These are phyloP conservation scores for Rissa tridactyla DNA, from an alignment of 2,113 vertebrate species.

Conservation along the genomic window DNA sequence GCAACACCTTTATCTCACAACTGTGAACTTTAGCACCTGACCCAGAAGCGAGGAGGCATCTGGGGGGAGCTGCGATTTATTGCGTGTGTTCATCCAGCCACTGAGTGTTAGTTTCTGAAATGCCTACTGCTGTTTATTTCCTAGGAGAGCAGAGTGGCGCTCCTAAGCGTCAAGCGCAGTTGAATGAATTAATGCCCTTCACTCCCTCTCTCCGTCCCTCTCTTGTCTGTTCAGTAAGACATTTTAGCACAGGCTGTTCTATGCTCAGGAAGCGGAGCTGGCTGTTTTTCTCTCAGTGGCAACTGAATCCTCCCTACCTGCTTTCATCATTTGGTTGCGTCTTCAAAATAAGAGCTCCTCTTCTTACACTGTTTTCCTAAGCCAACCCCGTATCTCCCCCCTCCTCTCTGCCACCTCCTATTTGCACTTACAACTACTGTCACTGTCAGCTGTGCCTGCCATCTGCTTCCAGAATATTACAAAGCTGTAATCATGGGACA, in stretches of 20 bases:
- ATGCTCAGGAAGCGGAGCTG: neutral
- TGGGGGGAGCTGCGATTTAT: neutral
- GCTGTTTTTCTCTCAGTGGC: neutral
- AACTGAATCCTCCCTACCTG: neutral
- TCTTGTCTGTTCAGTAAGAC: neutral
- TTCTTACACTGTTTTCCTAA: neutral
- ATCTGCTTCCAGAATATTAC: slow-evolving; percentile 75
- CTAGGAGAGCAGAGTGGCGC: neutral
- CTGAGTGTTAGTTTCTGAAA: neutral
- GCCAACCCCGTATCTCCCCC: neutral
- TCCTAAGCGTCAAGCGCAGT: slow-evolving; percentile 2
- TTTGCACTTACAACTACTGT: slow-evolving; percentile 28
- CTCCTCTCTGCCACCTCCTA: slow-evolving; percentile 56
- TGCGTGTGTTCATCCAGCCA: neutral
- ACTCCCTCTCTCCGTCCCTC: neutral
- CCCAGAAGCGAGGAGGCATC: neutral
- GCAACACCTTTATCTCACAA: slow-evolving; percentile 11
- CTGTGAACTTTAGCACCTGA: neutral
- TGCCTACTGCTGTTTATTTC: neutral
- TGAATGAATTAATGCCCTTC: neutral
- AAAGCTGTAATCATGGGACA: slow-evolving; percentile 64
- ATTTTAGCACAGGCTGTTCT: neutral
- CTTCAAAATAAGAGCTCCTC: slow-evolving; percentile 30
- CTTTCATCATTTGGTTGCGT: neutral
- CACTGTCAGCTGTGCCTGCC: slow-evolving; percentile 72